Percentiles rank a stretch among this genome's conserved stretches.
These are phyloP conservation scores for Dromaius novaehollandiae DNA, from an alignment of 2,113 vertebrate species.

Conservation along the genomic window DNA sequence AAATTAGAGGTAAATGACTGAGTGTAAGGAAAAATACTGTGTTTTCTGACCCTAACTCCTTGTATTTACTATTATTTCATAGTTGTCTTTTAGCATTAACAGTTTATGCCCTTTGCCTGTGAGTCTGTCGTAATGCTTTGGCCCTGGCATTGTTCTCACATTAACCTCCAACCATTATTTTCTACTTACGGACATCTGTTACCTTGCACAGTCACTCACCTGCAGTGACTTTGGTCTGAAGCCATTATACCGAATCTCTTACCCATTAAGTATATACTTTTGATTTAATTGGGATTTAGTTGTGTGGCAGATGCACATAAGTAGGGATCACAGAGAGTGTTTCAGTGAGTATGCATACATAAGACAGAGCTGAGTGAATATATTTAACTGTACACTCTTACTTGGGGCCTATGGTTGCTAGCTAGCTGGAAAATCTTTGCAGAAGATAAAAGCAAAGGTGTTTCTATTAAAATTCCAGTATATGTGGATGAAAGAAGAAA, in stretches of 20 bases:
- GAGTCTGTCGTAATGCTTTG: not conserved
- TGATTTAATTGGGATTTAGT: not conserved
- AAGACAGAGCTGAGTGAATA: not conserved
- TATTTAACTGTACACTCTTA: not conserved
- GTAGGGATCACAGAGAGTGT: not conserved
- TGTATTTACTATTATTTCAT: not conserved
- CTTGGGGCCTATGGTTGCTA: not conserved
- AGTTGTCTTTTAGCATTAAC: not conserved
- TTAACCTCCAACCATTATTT: not conserved
- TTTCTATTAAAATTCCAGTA: not conserved
- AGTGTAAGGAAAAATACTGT: not conserved
- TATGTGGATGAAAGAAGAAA: not conserved
- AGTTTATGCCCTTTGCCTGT: not conserved
- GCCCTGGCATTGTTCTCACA: fast-evolving
- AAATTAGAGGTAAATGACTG: not conserved
- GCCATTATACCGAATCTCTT: fast-evolving
- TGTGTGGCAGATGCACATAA: not conserved
- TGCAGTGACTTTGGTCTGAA: not conserved
- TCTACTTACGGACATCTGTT: not conserved
- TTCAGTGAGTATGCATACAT: not conserved
- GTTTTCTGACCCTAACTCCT: not conserved
- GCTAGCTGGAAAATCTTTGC: not conserved
- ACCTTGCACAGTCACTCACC: not conserved
- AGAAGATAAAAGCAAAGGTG: not conserved
- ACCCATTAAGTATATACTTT: not conserved